Evolutionary conservation across 2,113 vertebrate species (phyloP).

Genomic region (Lophochroa leadbeateri): DNA sequence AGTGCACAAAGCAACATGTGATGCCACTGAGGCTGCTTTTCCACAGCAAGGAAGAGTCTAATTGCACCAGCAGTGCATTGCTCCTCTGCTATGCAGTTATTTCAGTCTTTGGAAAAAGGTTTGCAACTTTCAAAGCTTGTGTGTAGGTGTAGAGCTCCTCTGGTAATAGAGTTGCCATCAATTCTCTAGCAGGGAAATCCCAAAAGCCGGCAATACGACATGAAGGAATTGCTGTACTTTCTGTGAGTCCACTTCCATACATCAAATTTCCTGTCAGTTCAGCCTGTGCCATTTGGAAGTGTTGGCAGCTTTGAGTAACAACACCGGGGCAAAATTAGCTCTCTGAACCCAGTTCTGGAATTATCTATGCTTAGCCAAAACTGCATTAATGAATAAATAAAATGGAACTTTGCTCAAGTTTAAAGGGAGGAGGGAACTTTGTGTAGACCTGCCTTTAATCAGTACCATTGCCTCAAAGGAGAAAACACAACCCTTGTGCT

Average conservation of each 20-base stretch:
- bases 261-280: background rate
- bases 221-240: background rate
- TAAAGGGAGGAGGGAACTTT: background rate
- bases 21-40: background rate
- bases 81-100: background rate
- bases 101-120: background rate
- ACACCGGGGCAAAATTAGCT: background rate
- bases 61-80: background rate
- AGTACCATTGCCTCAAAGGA: background rate
- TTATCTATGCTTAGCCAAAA: background rate
- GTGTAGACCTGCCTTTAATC: background rate
- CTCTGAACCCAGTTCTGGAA: background rate
- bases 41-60: background rate
- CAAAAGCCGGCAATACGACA: background rate
- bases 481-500: background rate
- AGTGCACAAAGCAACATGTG: background rate
- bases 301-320: background rate
- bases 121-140: background rate
- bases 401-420: background rate
- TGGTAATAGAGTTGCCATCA: background rate
- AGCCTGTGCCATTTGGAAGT: background rate
- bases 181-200: background rate
- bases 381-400: background rate
- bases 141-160: background rate
- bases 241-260: background rate